Conservation (phyloP, 2,888 invertebrate species). For the Erebia palarica region DNA sequence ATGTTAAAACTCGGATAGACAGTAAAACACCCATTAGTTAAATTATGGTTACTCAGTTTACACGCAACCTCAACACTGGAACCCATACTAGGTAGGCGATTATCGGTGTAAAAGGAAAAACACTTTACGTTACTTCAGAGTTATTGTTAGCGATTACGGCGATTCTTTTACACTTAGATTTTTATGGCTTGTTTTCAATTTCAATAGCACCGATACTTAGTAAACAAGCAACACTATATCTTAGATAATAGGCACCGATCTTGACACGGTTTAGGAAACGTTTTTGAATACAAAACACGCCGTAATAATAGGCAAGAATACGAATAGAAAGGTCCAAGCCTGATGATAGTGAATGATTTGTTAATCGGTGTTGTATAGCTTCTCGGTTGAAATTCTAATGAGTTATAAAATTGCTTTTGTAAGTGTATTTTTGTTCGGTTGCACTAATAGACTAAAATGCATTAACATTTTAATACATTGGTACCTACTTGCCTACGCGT, state of each 20-base stretch:
- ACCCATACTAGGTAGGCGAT: too few relatives aligned
- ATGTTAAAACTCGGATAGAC: conserved; percentile 18
- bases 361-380: conserved; percentile 17
- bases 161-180: conserved; percentile 46
- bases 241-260: conserved; percentile 71
- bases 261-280: conserved; percentile 74
- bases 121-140: conserved; percentile 47
- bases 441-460: neutral
- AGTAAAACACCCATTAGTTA: conserved; percentile 20
- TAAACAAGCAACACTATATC: conserved; percentile 54
- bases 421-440: neutral
- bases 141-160: conserved; percentile 46
- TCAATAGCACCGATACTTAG: conserved; percentile 48
- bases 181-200: conserved; percentile 54
- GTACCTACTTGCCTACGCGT: too few relatives aligned
- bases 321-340: conserved; percentile 58
- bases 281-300: conserved; percentile 67
- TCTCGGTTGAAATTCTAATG: conserved; percentile 16
- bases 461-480: neutral
- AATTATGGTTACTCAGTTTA: conserved; percentile 21
- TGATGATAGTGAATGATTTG: conserved; percentile 46
- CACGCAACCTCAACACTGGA: conserved; percentile 30
- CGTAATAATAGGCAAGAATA: conserved; percentile 61
- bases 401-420: conserved; percentile 8
- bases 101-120: conserved; percentile 49